These are phyloP conservation scores for Aphaenogaster floridana DNA, from an alignment of 1,140 invertebrate species.

Conservation along the genomic window DNA sequence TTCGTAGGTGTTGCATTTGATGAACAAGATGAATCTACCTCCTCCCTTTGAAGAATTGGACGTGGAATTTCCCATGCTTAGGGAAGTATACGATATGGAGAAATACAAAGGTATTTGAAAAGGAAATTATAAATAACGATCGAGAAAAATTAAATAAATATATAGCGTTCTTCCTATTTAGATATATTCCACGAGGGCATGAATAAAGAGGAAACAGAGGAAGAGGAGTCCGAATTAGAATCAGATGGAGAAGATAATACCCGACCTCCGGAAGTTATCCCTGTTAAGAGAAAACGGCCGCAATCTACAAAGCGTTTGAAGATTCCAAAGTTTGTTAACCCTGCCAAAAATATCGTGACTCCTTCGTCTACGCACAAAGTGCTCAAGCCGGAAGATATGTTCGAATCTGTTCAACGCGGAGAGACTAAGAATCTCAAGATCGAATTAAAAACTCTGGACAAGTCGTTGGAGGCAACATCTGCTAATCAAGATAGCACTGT, in stretches of 20 bases:
- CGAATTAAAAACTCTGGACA: constrained; percentile 88
- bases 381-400: constrained; percentile 89
- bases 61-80: constrained; percentile 81
- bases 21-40: constrained; percentile 98
- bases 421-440: constrained; percentile 89
- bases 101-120: constrained; percentile 85
- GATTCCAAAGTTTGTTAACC: constrained; percentile 89
- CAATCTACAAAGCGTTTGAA: constrained; percentile 88
- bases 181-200: not conserved
- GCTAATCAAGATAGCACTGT: constrained; percentile 66
- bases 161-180: not conserved
- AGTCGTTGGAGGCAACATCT: constrained; percentile 69
- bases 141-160: constrained; percentile 42
- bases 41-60: constrained; percentile 92
- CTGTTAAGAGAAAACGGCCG: constrained; percentile 88
- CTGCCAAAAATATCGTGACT: constrained; percentile 79
- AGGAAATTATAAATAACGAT: constrained; percentile 73
- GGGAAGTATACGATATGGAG: constrained; percentile 83
- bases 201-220: constrained; percentile 76
- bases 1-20: constrained; percentile 93
- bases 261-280: constrained; percentile 83
- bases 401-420: constrained; percentile 87
- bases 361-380: constrained; percentile 83
- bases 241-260: constrained; percentile 89
- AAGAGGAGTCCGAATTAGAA: constrained; percentile 94